Evolutionary conservation across 2,797 vertebrate genomes (phyloP).

Genomic region (Fundulus diaphanus): DNA sequence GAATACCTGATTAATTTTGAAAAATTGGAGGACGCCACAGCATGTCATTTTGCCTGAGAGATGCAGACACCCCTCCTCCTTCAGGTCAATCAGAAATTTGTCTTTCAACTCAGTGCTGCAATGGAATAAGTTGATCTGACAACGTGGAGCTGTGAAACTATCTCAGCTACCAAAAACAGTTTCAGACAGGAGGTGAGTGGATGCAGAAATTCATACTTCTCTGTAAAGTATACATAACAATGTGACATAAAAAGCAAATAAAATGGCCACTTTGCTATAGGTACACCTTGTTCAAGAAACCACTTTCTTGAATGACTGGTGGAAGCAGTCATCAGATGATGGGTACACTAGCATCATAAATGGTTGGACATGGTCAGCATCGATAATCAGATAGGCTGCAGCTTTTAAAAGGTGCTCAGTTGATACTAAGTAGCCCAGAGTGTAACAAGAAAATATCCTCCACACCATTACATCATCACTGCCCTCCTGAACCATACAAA

Average conservation of each 20-base stretch:
- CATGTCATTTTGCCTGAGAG: slow-evolving; percentile 8
- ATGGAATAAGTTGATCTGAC: not conserved
- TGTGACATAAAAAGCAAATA: not conserved
- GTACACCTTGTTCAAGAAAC: too few relatives aligned
- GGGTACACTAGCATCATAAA: too few relatives aligned
- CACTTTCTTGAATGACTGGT: too few relatives aligned
- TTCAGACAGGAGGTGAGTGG: not conserved
- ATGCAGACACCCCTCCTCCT: not conserved
- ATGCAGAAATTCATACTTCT: not conserved
- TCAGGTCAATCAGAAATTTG: not conserved
- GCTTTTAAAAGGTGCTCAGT: too few relatives aligned
- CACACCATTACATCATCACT: too few relatives aligned
- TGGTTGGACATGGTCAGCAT: too few relatives aligned
- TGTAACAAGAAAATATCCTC: too few relatives aligned
- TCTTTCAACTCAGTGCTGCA: not conserved
- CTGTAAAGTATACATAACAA: not conserved
- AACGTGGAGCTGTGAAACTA: not conserved
- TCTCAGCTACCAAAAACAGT: not conserved
- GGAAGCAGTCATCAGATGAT: too few relatives aligned
- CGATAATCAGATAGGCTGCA: too few relatives aligned
- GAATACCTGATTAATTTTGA: not conserved
- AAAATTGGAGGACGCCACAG: not conserved
- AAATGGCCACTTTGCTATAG: too few relatives aligned
- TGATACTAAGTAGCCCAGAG: too few relatives aligned
- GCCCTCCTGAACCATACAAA: too few relatives aligned